Evolutionary conservation across 2,888 invertebrate genomes (phyloP).

Genomic region (Ryuthela nishihirai): DNA sequence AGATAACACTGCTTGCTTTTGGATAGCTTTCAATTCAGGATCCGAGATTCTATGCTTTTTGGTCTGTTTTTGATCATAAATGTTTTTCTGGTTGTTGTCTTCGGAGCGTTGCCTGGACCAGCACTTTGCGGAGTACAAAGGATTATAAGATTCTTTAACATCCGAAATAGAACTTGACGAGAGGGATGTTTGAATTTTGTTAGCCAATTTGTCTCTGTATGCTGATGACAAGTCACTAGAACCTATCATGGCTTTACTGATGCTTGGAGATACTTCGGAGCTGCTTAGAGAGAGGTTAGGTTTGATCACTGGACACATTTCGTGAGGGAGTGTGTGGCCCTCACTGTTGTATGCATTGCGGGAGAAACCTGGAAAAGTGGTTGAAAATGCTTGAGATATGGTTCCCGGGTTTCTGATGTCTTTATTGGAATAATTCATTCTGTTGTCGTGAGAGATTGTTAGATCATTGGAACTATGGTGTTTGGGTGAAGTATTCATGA

Average conservation of each 20-base stretch:
- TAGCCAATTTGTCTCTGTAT: not conserved
- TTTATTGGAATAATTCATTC: not conserved
- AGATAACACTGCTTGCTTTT: slow-evolving; percentile 69
- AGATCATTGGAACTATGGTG: no score
- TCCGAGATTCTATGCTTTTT: slow-evolving; percentile 66
- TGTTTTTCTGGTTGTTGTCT: not conserved
- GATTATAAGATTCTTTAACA: not conserved
- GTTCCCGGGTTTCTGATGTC: no score
- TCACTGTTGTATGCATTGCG: not conserved
- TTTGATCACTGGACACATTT: no score
- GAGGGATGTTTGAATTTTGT: no score
- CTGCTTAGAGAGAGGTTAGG: no score
- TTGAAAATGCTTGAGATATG: no score
- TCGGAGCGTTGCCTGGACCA: no score
- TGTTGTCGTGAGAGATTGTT: no score
- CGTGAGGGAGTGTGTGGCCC: not conserved
- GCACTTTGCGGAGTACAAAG: no score
- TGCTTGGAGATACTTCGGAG: slow-evolving; percentile 1
- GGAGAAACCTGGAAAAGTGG: not conserved
- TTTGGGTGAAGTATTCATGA: no score
- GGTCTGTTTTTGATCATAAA: slow-evolving; percentile 66
- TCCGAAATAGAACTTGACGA: not conserved
- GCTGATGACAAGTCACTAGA: no score
- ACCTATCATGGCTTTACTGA: no score
- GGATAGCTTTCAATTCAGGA: slow-evolving; percentile 69